These are phyloP conservation scores for Drosophila prostipennis DNA, from an alignment of 2,888 invertebrate species.

Conservation along the genomic window DNA sequence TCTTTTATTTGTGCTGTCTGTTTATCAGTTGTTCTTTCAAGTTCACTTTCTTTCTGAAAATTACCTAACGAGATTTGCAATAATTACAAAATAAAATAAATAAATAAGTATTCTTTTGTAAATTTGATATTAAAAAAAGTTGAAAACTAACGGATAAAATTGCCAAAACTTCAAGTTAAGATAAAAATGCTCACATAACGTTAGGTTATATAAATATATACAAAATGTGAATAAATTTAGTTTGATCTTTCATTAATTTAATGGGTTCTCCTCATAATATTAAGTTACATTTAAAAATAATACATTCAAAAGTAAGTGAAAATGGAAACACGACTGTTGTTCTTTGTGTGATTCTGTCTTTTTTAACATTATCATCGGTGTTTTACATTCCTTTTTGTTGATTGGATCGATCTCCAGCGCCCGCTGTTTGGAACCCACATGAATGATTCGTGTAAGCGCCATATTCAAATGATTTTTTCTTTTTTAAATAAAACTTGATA, in stretches of 20 bases:
- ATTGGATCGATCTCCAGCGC: slow-evolving; percentile 4
- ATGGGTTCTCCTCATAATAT: too few relatives aligned
- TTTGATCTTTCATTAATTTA: not conserved
- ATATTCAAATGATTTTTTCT: slow-evolving; percentile 20
- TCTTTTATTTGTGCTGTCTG: slow-evolving; percentile 34
- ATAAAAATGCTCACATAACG: not conserved
- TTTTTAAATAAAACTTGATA: slow-evolving; percentile 65
- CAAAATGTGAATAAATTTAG: not conserved
- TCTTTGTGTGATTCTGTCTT: slow-evolving; percentile 3
- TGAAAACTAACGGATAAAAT: too few relatives aligned
- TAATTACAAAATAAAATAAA: not conserved
- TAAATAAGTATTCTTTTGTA: too few relatives aligned
- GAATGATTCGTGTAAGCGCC: slow-evolving; percentile 7
- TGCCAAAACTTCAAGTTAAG: too few relatives aligned
- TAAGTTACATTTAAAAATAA: too few relatives aligned
- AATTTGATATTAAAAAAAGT: too few relatives aligned
- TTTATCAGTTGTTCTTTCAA: not conserved
- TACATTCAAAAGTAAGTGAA: slow-evolving; percentile 10
- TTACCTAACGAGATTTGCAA: not conserved
- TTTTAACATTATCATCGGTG: slow-evolving; percentile 17
- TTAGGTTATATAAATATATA: not conserved
- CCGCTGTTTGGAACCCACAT: not conserved
- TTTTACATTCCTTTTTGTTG: slow-evolving; percentile 23
- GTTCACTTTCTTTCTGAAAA: slow-evolving; percentile 1
- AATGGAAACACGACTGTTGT: slow-evolving; percentile 12